A percentile compares a stretch with the other conserved stretches of the same genome.
Conservation (phyloP, 2,797 vertebrate genomes). For the Sebastiscus tertius region DNA sequence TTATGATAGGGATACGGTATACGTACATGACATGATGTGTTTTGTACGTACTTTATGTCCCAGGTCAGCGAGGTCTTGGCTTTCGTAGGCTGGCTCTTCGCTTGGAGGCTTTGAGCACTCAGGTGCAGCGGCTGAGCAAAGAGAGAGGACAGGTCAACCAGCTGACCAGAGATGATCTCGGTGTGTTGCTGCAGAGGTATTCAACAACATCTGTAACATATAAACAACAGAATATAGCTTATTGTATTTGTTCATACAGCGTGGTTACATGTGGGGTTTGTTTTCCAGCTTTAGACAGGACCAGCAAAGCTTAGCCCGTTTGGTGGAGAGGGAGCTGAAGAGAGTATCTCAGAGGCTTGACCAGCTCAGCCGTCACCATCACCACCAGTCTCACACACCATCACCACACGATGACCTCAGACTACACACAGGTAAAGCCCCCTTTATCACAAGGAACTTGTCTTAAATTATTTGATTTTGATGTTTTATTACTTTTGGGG, state of each 20-base stretch:
- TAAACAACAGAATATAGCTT: neutral
- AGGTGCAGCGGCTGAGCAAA: slow-evolving; percentile 72
- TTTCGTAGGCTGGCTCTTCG: slow-evolving; percentile 66
- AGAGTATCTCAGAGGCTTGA: slow-evolving; percentile 74
- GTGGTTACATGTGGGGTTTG: neutral
- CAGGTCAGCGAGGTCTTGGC: slow-evolving; percentile 56
- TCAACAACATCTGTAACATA: neutral
- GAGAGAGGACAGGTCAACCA: slow-evolving; percentile 45
- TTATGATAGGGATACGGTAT: neutral
- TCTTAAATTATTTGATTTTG: neutral
- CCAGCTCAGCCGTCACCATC: slow-evolving; percentile 56
- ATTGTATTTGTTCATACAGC: neutral
- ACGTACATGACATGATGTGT: neutral
- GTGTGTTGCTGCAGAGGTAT: slow-evolving; percentile 71
- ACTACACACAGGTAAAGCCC: slow-evolving; percentile 48
- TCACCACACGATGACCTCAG: neutral
- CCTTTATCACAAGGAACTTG: neutral
- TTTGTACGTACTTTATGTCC: neutral
- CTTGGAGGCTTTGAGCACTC: slow-evolving; percentile 74
- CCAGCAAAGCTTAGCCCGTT: slow-evolving; percentile 62
- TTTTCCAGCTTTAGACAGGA: slow-evolving; percentile 70
- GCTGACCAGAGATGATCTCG: slow-evolving; percentile 62
- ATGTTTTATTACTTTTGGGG: neutral
- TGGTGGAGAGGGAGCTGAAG: slow-evolving; percentile 73
- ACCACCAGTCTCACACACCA: slow-evolving; percentile 19